Percentiles rank a stretch among this genome's conserved stretches.
Conservation (phyloP, 2,888 invertebrate genomes). For the Meganola albula region DNA sequence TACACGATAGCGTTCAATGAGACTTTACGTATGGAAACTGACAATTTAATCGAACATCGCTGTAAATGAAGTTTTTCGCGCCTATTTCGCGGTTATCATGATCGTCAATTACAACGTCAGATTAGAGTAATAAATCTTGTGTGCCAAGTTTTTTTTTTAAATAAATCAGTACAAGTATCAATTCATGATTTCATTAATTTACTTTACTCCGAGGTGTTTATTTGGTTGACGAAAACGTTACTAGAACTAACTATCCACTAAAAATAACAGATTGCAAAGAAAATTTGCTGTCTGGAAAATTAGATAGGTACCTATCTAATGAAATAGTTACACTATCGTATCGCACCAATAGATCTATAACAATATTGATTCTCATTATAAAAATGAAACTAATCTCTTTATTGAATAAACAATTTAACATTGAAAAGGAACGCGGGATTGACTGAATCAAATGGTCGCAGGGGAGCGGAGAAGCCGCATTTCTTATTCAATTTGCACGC, state of each 20-base stretch:
- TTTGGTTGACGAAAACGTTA: too few species aligned
- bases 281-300: too few species aligned
- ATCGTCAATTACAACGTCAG: constrained; percentile 4
- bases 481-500: constrained; percentile 60
- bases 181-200: too few species aligned
- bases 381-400: too few species aligned
- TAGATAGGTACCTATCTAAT: too few species aligned
- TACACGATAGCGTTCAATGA: constrained; percentile 30
- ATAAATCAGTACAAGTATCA: too few species aligned
- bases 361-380: too few species aligned
- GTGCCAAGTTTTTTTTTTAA: background rate
- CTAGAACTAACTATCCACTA: too few species aligned
- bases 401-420: constrained; percentile 37
- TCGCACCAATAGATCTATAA: too few species aligned
- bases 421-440: constrained; percentile 30
- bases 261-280: too few species aligned
- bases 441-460: constrained; percentile 43
- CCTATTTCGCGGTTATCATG: constrained; percentile 5
- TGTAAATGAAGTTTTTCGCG: constrained; percentile 7
- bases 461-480: constrained; percentile 42
- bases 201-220: too few species aligned
- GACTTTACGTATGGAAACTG: constrained; percentile 21
- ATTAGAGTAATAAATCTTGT: background rate
- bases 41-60: constrained; percentile 23
- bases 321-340: too few species aligned